A percentile compares a stretch with the other conserved stretches of the same genome.
phyloP scores from a whole-genome alignment of 2,888 invertebrate species.

The Hipparchia sbordonii region DNA sequence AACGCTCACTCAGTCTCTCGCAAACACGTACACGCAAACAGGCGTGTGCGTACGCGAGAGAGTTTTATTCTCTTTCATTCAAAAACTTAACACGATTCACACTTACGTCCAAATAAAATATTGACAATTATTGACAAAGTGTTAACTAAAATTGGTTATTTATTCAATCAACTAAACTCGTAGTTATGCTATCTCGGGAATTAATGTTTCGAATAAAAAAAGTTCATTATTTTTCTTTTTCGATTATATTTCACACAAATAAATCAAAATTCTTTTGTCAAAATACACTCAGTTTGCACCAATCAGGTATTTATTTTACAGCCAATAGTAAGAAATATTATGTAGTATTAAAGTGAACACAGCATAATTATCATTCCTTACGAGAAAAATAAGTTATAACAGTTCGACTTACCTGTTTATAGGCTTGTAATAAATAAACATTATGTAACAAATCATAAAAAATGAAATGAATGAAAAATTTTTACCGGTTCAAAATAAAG shows the following conservation, averaged over 20 bases:
- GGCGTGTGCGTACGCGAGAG: neutral
- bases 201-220: neutral
- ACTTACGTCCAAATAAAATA: neutral
- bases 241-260: neutral
- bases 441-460: conserved; percentile 25
- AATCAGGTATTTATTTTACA: conserved; percentile 11
- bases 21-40: neutral
- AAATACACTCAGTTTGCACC: conserved; percentile 7
- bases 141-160: neutral
- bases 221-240: neutral
- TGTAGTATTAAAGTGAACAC: conserved; percentile 13
- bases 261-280: neutral
- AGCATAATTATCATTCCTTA: conserved; percentile 27
- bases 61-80: neutral
- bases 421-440: conserved; percentile 13
- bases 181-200: neutral
- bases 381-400: conserved; percentile 13
- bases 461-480: conserved; percentile 27
- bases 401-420: conserved; percentile 29
- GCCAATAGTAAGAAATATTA: conserved; percentile 30
- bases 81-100: neutral
- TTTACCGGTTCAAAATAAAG: conserved; percentile 18
- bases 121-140: neutral
- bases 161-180: neutral
- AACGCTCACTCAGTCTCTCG: neutral